Evolutionary conservation across 1,140 invertebrate species (phyloP), one percentile per base, ranked within the genome.

Genomic region (Prorops nasuta): DNA sequence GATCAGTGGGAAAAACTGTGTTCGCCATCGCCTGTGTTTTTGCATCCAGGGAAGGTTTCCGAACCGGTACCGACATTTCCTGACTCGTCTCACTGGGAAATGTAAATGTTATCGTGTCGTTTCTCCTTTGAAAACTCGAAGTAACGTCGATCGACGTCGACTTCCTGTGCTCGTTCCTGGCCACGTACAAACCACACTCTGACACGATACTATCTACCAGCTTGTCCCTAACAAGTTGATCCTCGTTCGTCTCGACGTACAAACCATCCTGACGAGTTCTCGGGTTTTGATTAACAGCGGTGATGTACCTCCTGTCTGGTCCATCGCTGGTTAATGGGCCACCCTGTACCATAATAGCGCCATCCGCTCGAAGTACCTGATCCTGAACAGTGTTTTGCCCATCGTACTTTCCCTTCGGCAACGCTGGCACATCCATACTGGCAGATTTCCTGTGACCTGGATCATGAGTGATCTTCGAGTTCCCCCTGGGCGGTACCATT

Each of bases 381-480:
- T 72, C 66, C n/a, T 69, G 63, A 15, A 47, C 32, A 0, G 35
- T 35, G 31, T 44, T 60, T 31, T 45, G 48, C 4, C 20, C 36
- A 0, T 49, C 22, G 28, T 35, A 50, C 24, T 51, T 48, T 17
- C 60, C 60, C 12, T 62, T 64, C 18, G 54, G 62, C 9, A 58
- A 31, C 0, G 52, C 54, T 0, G 57, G 52, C 2, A 63, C 55
- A 22, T 76, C 73, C 0, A 69, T 55, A 37, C 60, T 71, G 0
- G 59, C 61, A 1, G 67, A 58, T 40, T 76, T 76, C 24, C 69
- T 65, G 39, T 69, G 63, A 1, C 59, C 64, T 2, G 62, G 38
- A 22, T 76, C 74, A 28, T 76, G 69, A 3, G 75, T 76, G 4
- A 77, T 77, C 52, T 76, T 77, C n/a, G 75, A 77, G 55, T 75